Evolutionary conservation across 2,113 vertebrate genomes (phyloP).

Genomic region (Varanus komodoensis): DNA sequence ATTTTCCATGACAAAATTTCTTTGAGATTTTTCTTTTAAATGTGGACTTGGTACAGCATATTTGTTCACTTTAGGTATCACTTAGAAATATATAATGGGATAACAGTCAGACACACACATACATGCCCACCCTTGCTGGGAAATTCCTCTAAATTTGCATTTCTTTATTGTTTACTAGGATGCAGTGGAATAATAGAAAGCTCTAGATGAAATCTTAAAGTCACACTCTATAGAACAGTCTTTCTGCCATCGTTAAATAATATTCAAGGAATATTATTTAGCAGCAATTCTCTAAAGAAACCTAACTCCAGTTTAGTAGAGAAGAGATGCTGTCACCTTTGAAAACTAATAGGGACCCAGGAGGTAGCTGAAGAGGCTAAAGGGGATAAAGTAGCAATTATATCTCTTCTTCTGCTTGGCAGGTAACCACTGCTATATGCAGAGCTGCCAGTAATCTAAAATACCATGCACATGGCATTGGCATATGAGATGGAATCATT

Average conservation of each 20-base stretch:
- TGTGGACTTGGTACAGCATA: background rate
- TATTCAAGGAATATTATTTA: background rate
- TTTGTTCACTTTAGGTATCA: conserved; percentile 5
- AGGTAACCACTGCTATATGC: no score
- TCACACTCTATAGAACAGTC: background rate
- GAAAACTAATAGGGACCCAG: background rate
- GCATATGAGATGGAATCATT: background rate
- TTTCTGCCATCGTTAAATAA: background rate
- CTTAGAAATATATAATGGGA: conserved; percentile 1
- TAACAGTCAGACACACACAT: background rate
- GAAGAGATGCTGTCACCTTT: background rate
- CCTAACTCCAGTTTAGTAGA: no score
- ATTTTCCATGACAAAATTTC: conserved; percentile 30
- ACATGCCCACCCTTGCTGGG: background rate
- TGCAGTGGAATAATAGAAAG: background rate
- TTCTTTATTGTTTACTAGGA: background rate
- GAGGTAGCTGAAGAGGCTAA: background rate
- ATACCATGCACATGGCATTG: background rate
- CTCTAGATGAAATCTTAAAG: background rate
- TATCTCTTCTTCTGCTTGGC: background rate
- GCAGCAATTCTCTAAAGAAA: background rate
- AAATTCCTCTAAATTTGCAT: background rate
- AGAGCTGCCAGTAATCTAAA: background rate
- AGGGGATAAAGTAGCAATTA: conserved; percentile 18
- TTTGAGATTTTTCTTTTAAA: conserved; percentile 15